Conservation (phyloP, 2,888 invertebrate genomes). For the Pseudococcus jackbeardsleyi region DNA sequence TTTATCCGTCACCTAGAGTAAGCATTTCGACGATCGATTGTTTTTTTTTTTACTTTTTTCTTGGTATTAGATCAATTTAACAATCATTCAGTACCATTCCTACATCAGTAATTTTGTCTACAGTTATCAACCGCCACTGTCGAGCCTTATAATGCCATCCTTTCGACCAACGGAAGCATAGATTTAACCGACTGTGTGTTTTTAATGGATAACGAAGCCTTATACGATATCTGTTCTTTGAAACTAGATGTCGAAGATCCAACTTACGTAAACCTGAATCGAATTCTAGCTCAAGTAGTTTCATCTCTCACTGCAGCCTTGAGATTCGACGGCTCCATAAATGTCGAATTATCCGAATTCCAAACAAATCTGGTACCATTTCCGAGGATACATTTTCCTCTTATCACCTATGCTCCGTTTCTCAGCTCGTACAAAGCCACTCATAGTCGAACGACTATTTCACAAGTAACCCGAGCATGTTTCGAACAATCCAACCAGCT, state of each 20-base stretch:
- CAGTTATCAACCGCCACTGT: conserved; percentile 67
- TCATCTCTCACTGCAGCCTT: conserved; percentile 90
- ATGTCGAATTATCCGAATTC: conserved; percentile 76
- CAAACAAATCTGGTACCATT: conserved; percentile 67
- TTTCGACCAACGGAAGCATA: conserved; percentile 70
- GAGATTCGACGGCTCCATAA: conserved; percentile 86
- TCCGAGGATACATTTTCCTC: conserved; percentile 60
- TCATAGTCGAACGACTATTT: conserved; percentile 83
- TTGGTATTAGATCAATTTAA: too few relatives aligned
- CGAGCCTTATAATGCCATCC: conserved; percentile 67
- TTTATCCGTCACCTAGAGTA: conserved; percentile 70
- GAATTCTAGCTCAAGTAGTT: conserved; percentile 71
- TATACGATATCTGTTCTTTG: conserved; percentile 72
- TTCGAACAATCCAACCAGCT: conserved; percentile 92
- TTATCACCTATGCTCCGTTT: conserved; percentile 74
- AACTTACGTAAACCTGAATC: conserved; percentile 74
- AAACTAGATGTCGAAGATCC: conserved; percentile 74
- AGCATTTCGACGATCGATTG: conserved; percentile 67
- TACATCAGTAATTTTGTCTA: conserved; percentile 29
- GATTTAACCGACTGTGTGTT: conserved; percentile 69
- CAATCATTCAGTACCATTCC: background rate
- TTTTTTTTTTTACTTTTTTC: background rate
- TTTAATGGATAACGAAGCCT: conserved; percentile 70
- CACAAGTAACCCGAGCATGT: conserved; percentile 87
- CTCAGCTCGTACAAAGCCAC: conserved; percentile 81